A percentile compares a stretch with the other conserved stretches of the same genome.
These are phyloP conservation scores for Trachelus troglodyta DNA, from an alignment of 2,888 invertebrate species.

Conservation along the genomic window DNA sequence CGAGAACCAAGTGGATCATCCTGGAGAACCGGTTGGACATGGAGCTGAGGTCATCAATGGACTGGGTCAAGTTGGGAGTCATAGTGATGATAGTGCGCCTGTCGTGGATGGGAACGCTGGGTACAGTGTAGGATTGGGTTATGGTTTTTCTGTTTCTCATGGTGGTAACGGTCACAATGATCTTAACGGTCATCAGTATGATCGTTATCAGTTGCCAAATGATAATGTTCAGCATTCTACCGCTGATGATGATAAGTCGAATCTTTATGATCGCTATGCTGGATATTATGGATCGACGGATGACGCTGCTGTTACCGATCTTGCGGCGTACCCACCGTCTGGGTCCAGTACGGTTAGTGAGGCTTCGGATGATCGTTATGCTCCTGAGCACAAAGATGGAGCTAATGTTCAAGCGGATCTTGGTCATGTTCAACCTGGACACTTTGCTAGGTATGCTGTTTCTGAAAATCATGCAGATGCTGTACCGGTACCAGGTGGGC, in stretches of 20 bases:
- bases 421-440: not conserved
- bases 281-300: not conserved
- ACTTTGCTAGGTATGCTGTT: not conserved
- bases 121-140: not conserved
- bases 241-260: not conserved
- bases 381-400: not conserved
- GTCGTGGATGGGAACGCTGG: not conserved
- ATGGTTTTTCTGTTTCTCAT: not conserved
- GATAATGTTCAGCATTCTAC: not conserved
- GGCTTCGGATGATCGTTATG: not conserved
- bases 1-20: conserved; percentile 3
- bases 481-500: not conserved
- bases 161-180: not conserved
- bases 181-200: not conserved
- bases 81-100: not conserved
- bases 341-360: not conserved
- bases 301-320: not conserved
- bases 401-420: not conserved
- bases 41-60: not conserved
- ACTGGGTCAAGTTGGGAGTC: not conserved
- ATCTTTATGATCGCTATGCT: not conserved
- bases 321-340: not conserved
- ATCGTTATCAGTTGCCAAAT: not conserved
- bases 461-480: not conserved
- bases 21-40: not conserved